Conservation (phyloP, 2,888 invertebrate genomes). For the Cloeon dipterum region DNA sequence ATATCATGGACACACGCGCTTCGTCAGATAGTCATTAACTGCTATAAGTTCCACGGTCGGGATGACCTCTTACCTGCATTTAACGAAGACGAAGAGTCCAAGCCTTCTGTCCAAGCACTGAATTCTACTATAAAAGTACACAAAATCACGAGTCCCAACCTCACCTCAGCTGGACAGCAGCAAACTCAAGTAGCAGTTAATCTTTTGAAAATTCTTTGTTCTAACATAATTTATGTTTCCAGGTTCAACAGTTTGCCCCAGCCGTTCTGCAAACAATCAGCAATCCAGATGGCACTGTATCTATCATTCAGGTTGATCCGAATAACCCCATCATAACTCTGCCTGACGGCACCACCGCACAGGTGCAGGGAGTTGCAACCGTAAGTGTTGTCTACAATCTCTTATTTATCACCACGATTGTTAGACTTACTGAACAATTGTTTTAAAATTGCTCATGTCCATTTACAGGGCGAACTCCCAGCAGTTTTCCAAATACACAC, state of each 20-base stretch:
- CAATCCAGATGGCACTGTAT: conserved; percentile 89
- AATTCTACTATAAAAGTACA: background rate
- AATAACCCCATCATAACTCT: conserved; percentile 84
- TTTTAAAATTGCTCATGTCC: conserved; percentile 27
- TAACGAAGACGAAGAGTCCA: conserved; percentile 72
- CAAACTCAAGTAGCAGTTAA: background rate
- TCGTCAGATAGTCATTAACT: conserved; percentile 89
- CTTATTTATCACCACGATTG: too few relatives aligned
- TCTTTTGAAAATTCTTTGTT: background rate
- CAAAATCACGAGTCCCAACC: conserved; percentile 18
- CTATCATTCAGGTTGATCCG: conserved; percentile 86
- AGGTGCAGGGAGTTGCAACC: conserved; percentile 61
- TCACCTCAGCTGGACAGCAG: conserved; percentile 16
- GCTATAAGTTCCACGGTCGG: conserved; percentile 92
- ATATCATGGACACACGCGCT: conserved; percentile 96
- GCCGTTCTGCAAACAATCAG: conserved; percentile 87
- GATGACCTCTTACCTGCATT: conserved; percentile 89
- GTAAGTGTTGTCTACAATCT: conserved; percentile 17
- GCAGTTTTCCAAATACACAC: conserved; percentile 21
- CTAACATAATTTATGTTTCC: conserved; percentile 14
- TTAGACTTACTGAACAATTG: too few relatives aligned
- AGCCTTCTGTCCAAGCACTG: conserved; percentile 27
- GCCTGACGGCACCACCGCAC: conserved; percentile 88
- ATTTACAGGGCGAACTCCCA: conserved; percentile 13
- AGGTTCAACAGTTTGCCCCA: conserved; percentile 48